A percentile compares a stretch with the other conserved stretches of the same genome.
These are phyloP conservation scores for Chionomys nivalis DNA, from an alignment of 2,113 vertebrate genomes.

Conservation along the genomic window DNA sequence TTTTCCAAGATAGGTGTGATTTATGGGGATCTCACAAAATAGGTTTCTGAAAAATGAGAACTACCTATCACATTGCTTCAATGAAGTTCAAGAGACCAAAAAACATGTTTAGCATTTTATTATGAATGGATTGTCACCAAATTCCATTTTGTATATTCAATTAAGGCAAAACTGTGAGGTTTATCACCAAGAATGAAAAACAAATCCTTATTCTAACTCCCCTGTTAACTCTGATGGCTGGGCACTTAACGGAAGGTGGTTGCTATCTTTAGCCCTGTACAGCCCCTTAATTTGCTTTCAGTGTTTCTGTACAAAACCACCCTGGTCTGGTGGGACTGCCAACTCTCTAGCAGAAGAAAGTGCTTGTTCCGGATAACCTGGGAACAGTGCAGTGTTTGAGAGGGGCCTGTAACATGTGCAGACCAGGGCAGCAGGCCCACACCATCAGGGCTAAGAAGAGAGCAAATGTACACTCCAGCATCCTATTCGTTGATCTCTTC, in stretches of 20 bases:
- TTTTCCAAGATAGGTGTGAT: not conserved
- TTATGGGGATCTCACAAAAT: not conserved
- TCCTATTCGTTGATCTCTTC: constrained; percentile 91
- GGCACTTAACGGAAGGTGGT: not conserved
- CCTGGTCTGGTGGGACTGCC: not conserved
- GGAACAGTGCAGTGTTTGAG: not conserved
- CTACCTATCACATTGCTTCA: not conserved
- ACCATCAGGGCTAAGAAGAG: not conserved
- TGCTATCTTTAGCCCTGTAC: not conserved
- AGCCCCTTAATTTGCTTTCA: not conserved
- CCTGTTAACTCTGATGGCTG: not conserved
- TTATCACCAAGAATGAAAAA: constrained; percentile 58
- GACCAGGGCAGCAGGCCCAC: not conserved
- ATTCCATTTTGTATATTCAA: constrained; percentile 55
- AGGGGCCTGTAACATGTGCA: not conserved
- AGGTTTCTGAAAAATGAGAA: not conserved
- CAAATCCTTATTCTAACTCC: constrained; percentile 10
- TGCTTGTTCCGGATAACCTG: not conserved
- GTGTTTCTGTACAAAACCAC: not conserved
- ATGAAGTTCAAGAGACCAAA: not conserved
- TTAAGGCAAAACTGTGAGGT: constrained; percentile 66
- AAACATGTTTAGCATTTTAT: constrained; percentile 69
- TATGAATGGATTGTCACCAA: constrained; percentile 70
- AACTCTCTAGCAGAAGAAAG: constrained; percentile 15
- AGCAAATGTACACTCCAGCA: not conserved